These are phyloP conservation scores for Penaeus chinensis DNA, from an alignment of 1,140 invertebrate species.

Conservation along the genomic window DNA sequence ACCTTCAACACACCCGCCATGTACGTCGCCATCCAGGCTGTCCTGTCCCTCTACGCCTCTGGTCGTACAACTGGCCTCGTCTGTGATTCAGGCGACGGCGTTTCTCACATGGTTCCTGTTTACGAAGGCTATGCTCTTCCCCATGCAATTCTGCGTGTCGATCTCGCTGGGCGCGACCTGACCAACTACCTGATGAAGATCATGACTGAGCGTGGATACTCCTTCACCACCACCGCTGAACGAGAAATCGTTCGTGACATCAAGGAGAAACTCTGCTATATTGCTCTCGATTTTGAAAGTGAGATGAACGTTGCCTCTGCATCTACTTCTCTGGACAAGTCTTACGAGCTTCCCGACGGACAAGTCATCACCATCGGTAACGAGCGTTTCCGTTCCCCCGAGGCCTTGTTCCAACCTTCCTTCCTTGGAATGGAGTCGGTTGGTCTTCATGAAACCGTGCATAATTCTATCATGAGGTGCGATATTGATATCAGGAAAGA, in stretches of 20 bases:
- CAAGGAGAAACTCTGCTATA: slow-evolving; percentile 92
- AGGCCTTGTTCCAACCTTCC: slow-evolving; percentile 81
- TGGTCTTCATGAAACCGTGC: slow-evolving; percentile 84
- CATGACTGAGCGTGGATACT: slow-evolving; percentile 79
- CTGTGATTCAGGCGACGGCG: too few species aligned
- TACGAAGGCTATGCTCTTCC: too few species aligned
- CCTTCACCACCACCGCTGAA: slow-evolving; percentile 76
- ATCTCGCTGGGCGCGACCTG: too few species aligned
- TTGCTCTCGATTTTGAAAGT: slow-evolving; percentile 72
- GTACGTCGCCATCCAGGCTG: too few species aligned
- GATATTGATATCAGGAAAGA: slow-evolving; percentile 58
- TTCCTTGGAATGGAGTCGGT: slow-evolving; percentile 88
- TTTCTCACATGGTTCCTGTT: too few species aligned
- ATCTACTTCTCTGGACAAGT: slow-evolving; percentile 18
- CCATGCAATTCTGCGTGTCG: too few species aligned
- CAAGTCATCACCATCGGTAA: slow-evolving; percentile 10
- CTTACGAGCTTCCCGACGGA: slow-evolving; percentile 13
- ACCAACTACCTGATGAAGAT: slow-evolving; percentile 79
- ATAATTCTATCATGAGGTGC: slow-evolving; percentile 76
- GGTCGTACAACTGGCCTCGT: too few species aligned
- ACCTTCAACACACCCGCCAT: slow-evolving; percentile 73
- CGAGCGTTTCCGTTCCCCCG: slow-evolving; percentile 78
- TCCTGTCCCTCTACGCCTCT: too few species aligned
- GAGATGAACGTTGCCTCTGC: slow-evolving; percentile 46
- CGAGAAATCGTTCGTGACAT: slow-evolving; percentile 92